Base-by-base conservation (phyloP, 30 jellyfish, hydroid and myxozoan genomes). In the Aurelia sp. region DNA sequence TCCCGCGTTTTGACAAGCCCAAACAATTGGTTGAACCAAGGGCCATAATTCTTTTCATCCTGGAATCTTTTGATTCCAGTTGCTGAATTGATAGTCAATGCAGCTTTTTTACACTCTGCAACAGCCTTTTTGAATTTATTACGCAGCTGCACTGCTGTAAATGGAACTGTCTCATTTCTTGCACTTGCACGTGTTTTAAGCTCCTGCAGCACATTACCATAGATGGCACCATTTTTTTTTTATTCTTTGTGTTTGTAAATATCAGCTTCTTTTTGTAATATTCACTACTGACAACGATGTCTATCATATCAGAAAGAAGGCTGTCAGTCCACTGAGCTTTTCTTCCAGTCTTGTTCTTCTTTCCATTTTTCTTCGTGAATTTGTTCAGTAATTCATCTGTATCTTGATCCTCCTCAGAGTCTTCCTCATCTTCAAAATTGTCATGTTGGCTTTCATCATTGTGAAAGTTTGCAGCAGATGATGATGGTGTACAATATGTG, bases 11-110 rank as follows among this genome's bases (percentile, higher is more conserved):
- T 82, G 20, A 82, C 81, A 16, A 84, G 71, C 16, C 81, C 79
- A 60, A 67, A 84, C 81, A 84, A 63, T 72, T 70, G 87, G 71
- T 84, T 51, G 70, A 84, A 84, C 93, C 93, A 71, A 20, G 74
- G 73, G 74, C 93, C 93, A 58, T 67, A 72, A 30, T 76, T 67
- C 19, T 72, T 58, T 38, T 84, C 88, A 27, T 82, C 92, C 86
- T 50, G 85, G 62, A 82, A 82, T 5, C 86, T 52, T 64, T 71
- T 72, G 50, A 84, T 84, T n/a, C 88, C 87, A 72, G 81, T 84
- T 60, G 88, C 93, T 66, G 93, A 66, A 33, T 84, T 84, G 65
- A 84, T 84, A 18, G 74, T 27, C 93, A 84, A 27, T 16, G 93
- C 87, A 19, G 80, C 88, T 47, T 84, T 71, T 72, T 84, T 84